Percentiles rank a stretch among this genome's conserved stretches.
Conservation (phyloP, 92 coral and sea anemone species). For the Virgularia gustaviana region DNA sequence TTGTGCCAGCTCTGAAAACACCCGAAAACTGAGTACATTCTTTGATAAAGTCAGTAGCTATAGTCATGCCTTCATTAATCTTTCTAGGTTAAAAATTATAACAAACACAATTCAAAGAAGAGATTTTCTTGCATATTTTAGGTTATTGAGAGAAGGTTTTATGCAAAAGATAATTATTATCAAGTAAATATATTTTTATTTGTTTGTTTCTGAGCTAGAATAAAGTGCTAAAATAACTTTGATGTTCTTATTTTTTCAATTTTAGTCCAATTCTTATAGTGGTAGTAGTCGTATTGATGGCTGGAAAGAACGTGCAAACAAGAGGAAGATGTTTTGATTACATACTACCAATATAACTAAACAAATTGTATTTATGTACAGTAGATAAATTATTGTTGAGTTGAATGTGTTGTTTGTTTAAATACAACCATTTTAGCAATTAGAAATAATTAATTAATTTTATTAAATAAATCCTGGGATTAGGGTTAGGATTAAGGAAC, state of each 20-base stretch:
- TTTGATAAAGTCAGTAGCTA: constrained; percentile 94
- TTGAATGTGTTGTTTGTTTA: too few relatives aligned
- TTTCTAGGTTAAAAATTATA: too few relatives aligned
- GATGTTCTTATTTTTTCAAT: not conserved
- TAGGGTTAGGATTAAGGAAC: too few relatives aligned
- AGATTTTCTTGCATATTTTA: not conserved
- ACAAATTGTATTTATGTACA: too few relatives aligned
- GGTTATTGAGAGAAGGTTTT: constrained; percentile 76
- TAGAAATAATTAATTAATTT: too few relatives aligned
- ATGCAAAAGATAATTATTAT: constrained; percentile 56
- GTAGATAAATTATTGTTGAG: too few relatives aligned
- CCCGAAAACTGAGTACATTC: constrained; percentile 64
- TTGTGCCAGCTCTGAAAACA: constrained; percentile 62
- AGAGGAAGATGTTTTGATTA: constrained; percentile 23
- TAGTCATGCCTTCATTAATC: too few relatives aligned
- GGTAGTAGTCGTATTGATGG: constrained; percentile 15
- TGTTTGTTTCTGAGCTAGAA: not conserved
- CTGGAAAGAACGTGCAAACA: constrained; percentile 38
- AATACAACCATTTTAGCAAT: too few relatives aligned
- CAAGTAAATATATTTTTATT: not conserved
- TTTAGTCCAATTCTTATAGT: too few relatives aligned
- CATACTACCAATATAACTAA: too few relatives aligned
- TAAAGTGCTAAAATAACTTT: not conserved
- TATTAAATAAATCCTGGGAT: too few relatives aligned
- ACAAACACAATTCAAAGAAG: too few relatives aligned